Evolutionary conservation across 2,888 invertebrate species (phyloP).

Genomic region (Nomada fucata): DNA sequence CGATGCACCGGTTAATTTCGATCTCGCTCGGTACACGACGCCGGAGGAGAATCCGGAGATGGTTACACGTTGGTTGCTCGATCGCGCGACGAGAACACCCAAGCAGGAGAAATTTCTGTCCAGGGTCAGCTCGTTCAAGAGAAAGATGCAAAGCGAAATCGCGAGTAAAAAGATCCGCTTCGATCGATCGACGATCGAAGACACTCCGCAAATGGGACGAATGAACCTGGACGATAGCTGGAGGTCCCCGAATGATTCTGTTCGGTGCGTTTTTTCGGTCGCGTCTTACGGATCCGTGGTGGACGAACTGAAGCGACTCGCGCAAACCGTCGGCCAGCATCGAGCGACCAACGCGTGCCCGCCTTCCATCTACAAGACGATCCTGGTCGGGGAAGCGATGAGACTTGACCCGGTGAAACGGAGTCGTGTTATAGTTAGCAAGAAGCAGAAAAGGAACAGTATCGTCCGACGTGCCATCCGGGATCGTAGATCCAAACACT

Average conservation of each 20-base stretch:
- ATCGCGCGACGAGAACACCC: slow-evolving; percentile 67
- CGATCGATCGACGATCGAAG: slow-evolving; percentile 38
- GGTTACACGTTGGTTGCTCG: slow-evolving; percentile 62
- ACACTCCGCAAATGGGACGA: slow-evolving; percentile 48
- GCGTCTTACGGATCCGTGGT: slow-evolving; percentile 29
- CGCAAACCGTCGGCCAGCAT: background rate
- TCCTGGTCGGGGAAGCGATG: slow-evolving; percentile 58
- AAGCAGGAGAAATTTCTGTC: slow-evolving; percentile 55
- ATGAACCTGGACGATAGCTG: slow-evolving; percentile 1
- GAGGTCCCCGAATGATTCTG: background rate
- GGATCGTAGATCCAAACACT: slow-evolving; percentile 56
- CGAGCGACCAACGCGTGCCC: background rate
- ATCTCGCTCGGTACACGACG: slow-evolving; percentile 46
- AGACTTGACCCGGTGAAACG: slow-evolving; percentile 67
- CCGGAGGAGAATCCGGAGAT: slow-evolving; percentile 70
- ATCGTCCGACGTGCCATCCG: slow-evolving; percentile 71
- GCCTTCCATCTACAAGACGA: slow-evolving; percentile 20
- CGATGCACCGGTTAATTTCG: background rate
- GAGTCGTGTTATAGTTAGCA: slow-evolving; percentile 68
- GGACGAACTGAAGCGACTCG: slow-evolving; percentile 35
- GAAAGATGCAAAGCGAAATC: slow-evolving; percentile 21
- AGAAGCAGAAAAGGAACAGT: slow-evolving; percentile 69
- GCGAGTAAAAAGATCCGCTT: slow-evolving; percentile 20
- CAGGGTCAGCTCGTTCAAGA: slow-evolving; percentile 64
- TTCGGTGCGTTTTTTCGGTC: background rate